phyloP scores from a whole-genome alignment of 2,113 vertebrate genomes.

The Sylvilagus bachmani region DNA sequence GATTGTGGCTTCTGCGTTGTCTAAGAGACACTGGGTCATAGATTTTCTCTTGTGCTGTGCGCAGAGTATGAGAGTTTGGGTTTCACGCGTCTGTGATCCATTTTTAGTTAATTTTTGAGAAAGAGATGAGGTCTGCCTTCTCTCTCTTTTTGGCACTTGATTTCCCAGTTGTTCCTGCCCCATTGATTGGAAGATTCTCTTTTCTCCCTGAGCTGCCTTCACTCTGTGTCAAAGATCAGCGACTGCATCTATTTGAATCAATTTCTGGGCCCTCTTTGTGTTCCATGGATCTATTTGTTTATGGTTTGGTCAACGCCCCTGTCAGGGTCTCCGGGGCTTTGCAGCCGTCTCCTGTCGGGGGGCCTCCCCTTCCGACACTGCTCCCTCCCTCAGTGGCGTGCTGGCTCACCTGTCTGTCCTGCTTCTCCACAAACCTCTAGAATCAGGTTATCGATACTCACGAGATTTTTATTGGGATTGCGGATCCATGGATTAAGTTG shows the following conservation, averaged over 20 bases:
- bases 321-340: too few relatives aligned
- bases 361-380: fast-evolving
- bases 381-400: neutral
- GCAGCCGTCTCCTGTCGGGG: fast-evolving
- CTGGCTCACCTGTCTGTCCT: neutral
- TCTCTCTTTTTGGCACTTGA: neutral
- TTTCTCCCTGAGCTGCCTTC: neutral
- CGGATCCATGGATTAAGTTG: neutral
- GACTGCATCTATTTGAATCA: neutral
- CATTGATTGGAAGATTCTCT: too few relatives aligned
- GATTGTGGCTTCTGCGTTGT: neutral
- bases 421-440: neutral
- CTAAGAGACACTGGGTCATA: neutral
- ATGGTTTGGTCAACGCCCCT: neutral
- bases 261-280: neutral
- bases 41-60: neutral
- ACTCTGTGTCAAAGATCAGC: too few relatives aligned
- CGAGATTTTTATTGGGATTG: neutral
- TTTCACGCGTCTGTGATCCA: neutral
- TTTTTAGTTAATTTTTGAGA: neutral
- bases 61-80: too few relatives aligned
- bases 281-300: too few relatives aligned
- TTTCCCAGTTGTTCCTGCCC: neutral
- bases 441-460: neutral
- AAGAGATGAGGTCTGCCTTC: neutral